Conservation (phyloP, 2,797 vertebrate species). For the Setipinna tenuifilis region DNA sequence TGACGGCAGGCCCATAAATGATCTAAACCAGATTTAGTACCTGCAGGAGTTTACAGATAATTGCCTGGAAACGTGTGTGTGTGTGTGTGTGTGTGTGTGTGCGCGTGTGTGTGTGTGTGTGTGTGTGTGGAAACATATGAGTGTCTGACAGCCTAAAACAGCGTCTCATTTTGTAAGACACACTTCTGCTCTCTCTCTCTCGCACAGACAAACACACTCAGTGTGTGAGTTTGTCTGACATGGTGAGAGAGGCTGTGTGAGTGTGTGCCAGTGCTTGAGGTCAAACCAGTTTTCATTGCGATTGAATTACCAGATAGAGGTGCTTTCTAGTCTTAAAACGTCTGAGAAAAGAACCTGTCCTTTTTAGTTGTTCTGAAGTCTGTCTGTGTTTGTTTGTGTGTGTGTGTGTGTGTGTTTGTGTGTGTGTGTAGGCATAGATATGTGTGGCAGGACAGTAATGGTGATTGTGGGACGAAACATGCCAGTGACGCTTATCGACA, state of each 20-base stretch:
- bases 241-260: neutral
- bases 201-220: no score
- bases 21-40: conserved; percentile 14
- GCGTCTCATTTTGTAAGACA: neutral
- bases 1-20: neutral
- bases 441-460: conserved; percentile 91
- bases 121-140: neutral
- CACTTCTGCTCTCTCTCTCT: no score
- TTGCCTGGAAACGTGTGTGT: neutral
- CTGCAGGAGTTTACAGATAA: conserved; percentile 4
- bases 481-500: conserved; percentile 90
- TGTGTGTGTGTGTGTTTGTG: neutral
- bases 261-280: neutral
- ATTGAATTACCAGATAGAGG: conserved; percentile 1
- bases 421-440: conserved; percentile 83
- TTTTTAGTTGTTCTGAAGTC: neutral
- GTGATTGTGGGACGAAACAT: conserved; percentile 95
- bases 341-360: neutral
- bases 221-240: conserved; percentile 24
- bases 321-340: neutral
- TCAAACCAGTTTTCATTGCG: neutral
- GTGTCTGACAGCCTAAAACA: neutral
- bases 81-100: no score
- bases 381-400: neutral
- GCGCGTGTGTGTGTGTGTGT: neutral